Base-by-base conservation (phyloP, 2,888 invertebrate species). In the Morpho deidamia region DNA sequence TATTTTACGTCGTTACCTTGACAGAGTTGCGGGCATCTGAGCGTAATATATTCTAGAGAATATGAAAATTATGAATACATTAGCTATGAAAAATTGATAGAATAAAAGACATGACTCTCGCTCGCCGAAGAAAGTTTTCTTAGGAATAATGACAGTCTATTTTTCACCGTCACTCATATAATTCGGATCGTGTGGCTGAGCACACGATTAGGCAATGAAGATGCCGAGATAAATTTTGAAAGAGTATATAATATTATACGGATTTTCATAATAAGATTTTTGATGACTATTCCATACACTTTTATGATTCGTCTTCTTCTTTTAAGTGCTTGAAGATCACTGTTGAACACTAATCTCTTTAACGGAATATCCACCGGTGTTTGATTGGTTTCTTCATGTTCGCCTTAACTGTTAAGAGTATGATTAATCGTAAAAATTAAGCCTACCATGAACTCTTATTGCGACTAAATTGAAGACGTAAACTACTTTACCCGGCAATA, bases 181-280 rank as follows among this genome's bases (percentile, higher is more conserved):
- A 84, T 81, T 83, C 74, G 72, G 76, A 78, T 81, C 76, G 74
- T 74, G 76, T 77, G 79, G 76, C 69, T 74, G 76, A 75, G 62
- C 76, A 74, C 75, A 65, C 77, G 76, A 81, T 81, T 80, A 73
- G 74, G 75, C 73, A 72, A 71, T 67, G 70, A 66, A 69, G 69
- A 76, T 76, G 74, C 77, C 76, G 75, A 78, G 75, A 81, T 78
- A 77, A 79, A 77, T 11, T 40, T 49, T 23, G 7, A 12, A 48
- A 39, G 34, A 41, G 37, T 12, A 37, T 41, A 47, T 40, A 37
- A 7, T 37, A 10, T 37, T 7, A 37, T 37, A 10, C 35, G 8
- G n/a, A 37, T 8, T 37, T 23, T 5, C 23, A 23, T 23, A 23
- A 23, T 23, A 1, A 23, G 23, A 5, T 1, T 23, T 23, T 23